phyloP scores from a whole-genome alignment of 2,888 invertebrate genomes.

The Heteromyza rotundicornis region DNA sequence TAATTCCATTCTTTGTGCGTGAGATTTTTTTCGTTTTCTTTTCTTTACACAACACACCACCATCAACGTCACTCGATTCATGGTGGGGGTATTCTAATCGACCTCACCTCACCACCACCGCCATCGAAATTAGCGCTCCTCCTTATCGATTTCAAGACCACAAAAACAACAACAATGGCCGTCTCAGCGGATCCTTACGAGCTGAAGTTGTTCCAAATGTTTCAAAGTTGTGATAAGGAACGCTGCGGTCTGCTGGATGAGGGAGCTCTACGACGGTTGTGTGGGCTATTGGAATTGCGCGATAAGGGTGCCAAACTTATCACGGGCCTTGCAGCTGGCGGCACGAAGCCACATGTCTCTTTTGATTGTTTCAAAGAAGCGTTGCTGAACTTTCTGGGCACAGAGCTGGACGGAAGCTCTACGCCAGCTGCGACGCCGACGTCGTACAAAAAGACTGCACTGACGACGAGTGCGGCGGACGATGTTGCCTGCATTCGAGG shows the following conservation, averaged over 20 bases:
- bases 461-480: background rate
- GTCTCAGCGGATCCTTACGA: conserved; percentile 70
- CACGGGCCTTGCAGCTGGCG: conserved; percentile 65
- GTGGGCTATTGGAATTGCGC: conserved; percentile 79
- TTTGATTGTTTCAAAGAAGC: conserved; percentile 81
- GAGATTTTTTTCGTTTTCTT: no score
- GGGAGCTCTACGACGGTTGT: conserved; percentile 72
- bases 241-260: conserved; percentile 72
- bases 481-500: conserved; percentile 12
- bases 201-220: conserved; percentile 80
- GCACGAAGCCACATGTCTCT: conserved; percentile 64
- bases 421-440: conserved; percentile 30
- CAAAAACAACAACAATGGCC: conserved; percentile 27
- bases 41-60: no score
- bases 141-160: conserved; percentile 42
- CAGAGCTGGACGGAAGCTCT: conserved; percentile 54
- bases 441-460: conserved; percentile 1
- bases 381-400: conserved; percentile 73
- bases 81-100: no score
- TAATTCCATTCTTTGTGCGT: no score
- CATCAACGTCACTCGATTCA: no score
- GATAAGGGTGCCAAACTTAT: conserved; percentile 72
- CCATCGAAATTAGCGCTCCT: no score
- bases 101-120: no score
- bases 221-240: conserved; percentile 78